Percentiles rank a stretch among this genome's conserved stretches.
Conservation (phyloP, 2,113 vertebrate genomes). For the Tapirus terrestris region DNA sequence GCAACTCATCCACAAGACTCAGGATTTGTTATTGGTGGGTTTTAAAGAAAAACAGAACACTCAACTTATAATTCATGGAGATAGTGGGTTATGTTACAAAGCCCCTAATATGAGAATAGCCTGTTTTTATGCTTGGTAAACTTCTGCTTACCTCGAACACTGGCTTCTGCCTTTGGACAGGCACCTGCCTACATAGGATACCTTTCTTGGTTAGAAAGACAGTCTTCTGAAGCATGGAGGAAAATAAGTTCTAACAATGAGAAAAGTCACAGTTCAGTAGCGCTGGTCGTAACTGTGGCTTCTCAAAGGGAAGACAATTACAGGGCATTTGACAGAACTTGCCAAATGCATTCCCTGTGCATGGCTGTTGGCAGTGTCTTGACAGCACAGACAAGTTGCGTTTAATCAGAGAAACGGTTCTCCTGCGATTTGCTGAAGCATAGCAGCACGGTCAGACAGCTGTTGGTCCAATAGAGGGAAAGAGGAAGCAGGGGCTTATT, state of each 20-base stretch:
- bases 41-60: not conserved
- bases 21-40: not conserved
- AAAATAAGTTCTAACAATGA: not conserved
- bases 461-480: not conserved
- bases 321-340: not conserved
- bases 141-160: not conserved
- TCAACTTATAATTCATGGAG: not conserved
- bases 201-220: not conserved
- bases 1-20: not conserved
- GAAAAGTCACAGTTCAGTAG: not conserved
- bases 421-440: not conserved
- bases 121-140: not conserved
- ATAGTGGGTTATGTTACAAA: not conserved
- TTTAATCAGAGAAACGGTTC: constrained; percentile 19
- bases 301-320: not conserved
- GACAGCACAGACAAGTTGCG: not conserved
- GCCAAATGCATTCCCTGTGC: not conserved
- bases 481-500: no score
- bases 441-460: not conserved
- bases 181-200: not conserved
- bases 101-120: not conserved
- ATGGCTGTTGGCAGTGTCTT: not conserved
- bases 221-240: not conserved
- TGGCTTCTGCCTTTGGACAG: not conserved
- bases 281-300: not conserved